Evolutionary conservation across 2,797 vertebrate genomes (phyloP), one percentile per base, ranked within the genome.

Genomic region (Amphiprion clarkii): DNA sequence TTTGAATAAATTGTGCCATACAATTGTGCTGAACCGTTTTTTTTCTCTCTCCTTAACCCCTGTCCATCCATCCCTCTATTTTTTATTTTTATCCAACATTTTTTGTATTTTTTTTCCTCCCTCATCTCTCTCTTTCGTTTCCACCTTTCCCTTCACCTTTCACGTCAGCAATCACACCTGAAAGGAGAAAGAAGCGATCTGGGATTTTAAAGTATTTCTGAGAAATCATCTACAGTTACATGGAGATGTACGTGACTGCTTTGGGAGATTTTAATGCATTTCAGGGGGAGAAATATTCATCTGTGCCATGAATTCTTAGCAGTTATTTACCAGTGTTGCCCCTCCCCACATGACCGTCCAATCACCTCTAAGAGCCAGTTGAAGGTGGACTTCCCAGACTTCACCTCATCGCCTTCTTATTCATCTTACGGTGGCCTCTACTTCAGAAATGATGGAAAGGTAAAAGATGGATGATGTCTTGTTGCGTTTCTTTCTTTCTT

Each of bases 221-320:
- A 3, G n/a, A 31, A 12, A 16, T 44, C 42, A 11, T 46, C 49
- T 29, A 0, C 46, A 61, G 68, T 46, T 44, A 39, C 2, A 36
- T 39, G 61, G 52, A 55, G 39, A 67, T 33, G 21, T 19, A 19
- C 44, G 2, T n/a, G 39, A 58, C 74, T 29, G 33, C 42, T 68
- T 68, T 74, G 80, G 63, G 71, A 78, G 77, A 65, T 33, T 75
- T 67, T 5, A 36, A 60, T 48, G 31, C 64, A 80, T 82, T 82
- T 83, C 66, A 79, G 10, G 5, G 61, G 63, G 74, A 79, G 27
- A 56, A 19, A 42, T 23, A 21, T 27, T 13, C 44, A 36, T 51
- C 44, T 49, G 69, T 88, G 81, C 81, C 87, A 86, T 82, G 67
- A 66, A 79, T 57, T 79, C 39, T 31, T 36, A 44, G 19, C n/a